Evolutionary conservation across 2,888 invertebrate genomes (phyloP).

Genomic region (Yponomeuta malinellus): DNA sequence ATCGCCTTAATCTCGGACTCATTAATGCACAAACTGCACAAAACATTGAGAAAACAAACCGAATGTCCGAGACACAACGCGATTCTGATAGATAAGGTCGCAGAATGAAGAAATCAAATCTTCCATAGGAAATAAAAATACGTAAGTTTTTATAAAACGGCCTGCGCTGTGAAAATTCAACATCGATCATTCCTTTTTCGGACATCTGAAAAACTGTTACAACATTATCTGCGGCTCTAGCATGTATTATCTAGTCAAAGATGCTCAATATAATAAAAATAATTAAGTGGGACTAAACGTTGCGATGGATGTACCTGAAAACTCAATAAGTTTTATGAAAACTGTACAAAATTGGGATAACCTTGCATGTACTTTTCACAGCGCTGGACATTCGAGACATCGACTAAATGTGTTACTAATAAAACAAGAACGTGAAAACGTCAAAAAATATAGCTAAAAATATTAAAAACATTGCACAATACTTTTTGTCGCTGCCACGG

Average conservation of each 20-base stretch:
- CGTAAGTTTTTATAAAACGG: constrained; percentile 50
- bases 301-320: constrained; percentile 29
- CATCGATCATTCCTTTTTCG: constrained; percentile 34
- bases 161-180: constrained; percentile 43
- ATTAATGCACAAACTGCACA: constrained; percentile 50
- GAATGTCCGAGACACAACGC: constrained; percentile 46
- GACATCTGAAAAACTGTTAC: constrained; percentile 21
- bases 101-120: constrained; percentile 62
- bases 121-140: constrained; percentile 68
- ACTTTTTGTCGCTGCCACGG: constrained; percentile 42
- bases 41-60: constrained; percentile 18
- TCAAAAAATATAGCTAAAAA: constrained; percentile 41
- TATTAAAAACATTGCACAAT: constrained; percentile 42
- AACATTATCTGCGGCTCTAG: background rate
- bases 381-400: constrained; percentile 60
- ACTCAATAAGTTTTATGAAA: constrained; percentile 12
- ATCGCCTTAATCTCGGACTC: constrained; percentile 50
- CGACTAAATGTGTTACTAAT: constrained; percentile 72
- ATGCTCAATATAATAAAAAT: constrained; percentile 50
- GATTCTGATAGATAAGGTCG: constrained; percentile 62
- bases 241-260: constrained; percentile 35
- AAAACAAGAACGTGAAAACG: constrained; percentile 42
- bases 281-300: constrained; percentile 35
- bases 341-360: background rate
- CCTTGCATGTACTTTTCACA: constrained; percentile 42